Percentiles rank a stretch among this genome's conserved stretches.
Evolutionary conservation across 2,113 vertebrate species (phyloP).

Genomic region (Paramormyrops kingsleyae): DNA sequence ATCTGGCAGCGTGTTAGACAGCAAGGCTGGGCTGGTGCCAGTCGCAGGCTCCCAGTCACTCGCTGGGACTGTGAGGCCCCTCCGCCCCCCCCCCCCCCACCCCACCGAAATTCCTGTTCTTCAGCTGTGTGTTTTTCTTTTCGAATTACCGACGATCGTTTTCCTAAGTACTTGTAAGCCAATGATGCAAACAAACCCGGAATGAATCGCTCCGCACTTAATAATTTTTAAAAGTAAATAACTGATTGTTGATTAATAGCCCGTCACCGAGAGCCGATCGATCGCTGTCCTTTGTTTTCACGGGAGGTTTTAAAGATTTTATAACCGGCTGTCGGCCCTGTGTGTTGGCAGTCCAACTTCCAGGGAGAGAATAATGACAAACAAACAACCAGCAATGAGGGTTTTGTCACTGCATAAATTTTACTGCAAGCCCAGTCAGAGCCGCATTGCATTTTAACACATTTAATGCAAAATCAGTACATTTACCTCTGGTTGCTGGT

Average conservation of each 20-base stretch:
- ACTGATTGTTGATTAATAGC: slow-evolving; percentile 4
- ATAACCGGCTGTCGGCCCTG: neutral
- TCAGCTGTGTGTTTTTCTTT: neutral
- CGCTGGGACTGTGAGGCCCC: neutral
- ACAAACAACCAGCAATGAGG: neutral
- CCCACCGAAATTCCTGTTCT: neutral
- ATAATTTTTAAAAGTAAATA: neutral
- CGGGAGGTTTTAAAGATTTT: neutral
- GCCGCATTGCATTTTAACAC: neutral
- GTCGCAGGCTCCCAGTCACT: slow-evolving; percentile 2
- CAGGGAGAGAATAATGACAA: neutral
- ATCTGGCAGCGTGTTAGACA: slow-evolving; percentile 4
- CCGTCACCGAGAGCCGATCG: neutral
- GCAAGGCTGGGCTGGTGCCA: slow-evolving; percentile 10
- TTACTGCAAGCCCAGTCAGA: neutral
- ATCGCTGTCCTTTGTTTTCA: neutral
- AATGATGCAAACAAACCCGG: neutral
- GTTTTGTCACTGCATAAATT: neutral
- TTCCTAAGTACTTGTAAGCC: neutral
- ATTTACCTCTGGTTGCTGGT: neutral
- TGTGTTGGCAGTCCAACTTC: neutral
- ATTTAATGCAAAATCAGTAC: neutral
- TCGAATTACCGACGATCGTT: neutral
- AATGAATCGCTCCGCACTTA: neutral
- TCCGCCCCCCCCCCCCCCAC: too few relatives aligned